Base-by-base conservation (phyloP, 2,888 invertebrate genomes). In the Terebella lapidaria region DNA sequence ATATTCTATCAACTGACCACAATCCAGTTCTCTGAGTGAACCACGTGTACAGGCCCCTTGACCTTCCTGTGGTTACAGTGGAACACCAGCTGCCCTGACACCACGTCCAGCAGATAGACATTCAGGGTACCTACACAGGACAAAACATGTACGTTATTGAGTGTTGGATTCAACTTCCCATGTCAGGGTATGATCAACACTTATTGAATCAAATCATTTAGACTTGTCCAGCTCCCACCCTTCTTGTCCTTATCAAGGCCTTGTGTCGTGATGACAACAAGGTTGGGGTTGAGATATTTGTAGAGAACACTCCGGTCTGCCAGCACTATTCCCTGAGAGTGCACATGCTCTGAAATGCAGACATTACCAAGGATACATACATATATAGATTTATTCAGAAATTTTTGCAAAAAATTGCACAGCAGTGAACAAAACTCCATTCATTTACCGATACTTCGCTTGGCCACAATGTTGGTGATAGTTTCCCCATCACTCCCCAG, bases 221-320 rank as follows among this genome's bases (percentile, higher is more conserved):
- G n/a, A n/a, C n/a, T n/a, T n/a, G n/a, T n/a, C n/a, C n/a, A n/a
- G n/a, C n/a, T n/a, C n/a, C n/a, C n/a, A n/a, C 28, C n/a, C 22
- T 58, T 60, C 54, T 60, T 52, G 5, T 28, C 20, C 29, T 24
- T 29, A 22, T 64, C 64, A 15, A 51, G 56, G 1, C 65, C 69
- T 51, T 67, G 65, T 2, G 67, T 57, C 3, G 62, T 55, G 2
- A 69, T 58, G 15, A 62, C 65, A 64, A 95, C 87, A 67, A 99
- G 84, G 83, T 99, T 99, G 28, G 99, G 99, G 85, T 99, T 99
- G 70, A 92, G 86, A 81, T 99, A 97, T 82, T 99, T 99, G 84
- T 99, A 99, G 42, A 97, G 86, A 57, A 99, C 99, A 71, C 92
- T 92, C 65, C 99, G 86, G 84, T 99, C 97, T 35, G 90, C 90